Evolutionary conservation across 2,113 vertebrate genomes (phyloP).

Genomic region (Gymnogyps californianus): DNA sequence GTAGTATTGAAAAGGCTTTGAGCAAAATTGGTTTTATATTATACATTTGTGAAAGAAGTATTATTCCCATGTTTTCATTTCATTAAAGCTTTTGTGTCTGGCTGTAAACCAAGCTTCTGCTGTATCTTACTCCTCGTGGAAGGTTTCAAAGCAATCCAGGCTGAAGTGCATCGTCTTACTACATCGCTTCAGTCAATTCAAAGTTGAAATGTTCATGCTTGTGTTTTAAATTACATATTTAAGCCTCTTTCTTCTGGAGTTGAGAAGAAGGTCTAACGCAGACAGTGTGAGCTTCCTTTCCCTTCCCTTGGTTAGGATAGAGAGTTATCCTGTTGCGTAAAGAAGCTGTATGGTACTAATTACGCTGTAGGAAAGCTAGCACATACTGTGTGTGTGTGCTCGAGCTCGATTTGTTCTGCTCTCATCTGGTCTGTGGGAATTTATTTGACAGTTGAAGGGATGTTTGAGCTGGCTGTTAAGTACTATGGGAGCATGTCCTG

Average conservation of each 20-base stretch:
- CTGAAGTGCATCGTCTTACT: background rate
- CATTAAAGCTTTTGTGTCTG: background rate
- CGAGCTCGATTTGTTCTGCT: background rate
- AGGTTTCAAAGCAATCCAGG: background rate
- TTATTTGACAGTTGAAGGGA: background rate
- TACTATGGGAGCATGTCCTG: background rate
- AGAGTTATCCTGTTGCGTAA: background rate
- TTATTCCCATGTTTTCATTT: background rate
- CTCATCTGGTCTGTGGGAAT: constrained; percentile 21
- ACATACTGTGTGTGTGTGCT: background rate
- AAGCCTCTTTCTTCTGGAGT: background rate
- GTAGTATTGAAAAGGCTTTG: background rate
- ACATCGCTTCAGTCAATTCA: background rate
- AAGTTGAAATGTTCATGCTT: background rate
- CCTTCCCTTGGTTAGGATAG: background rate
- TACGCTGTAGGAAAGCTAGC: background rate
- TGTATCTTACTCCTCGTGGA: background rate
- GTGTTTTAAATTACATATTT: background rate
- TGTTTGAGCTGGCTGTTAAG: background rate
- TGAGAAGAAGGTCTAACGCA: background rate
- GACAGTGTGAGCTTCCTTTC: background rate
- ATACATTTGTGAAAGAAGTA: background rate
- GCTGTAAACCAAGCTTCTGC: background rate
- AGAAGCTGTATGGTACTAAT: background rate
- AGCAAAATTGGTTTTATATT: background rate